Conservation (phyloP, 2,888 invertebrate genomes). For the Harpalus rufipes region DNA sequence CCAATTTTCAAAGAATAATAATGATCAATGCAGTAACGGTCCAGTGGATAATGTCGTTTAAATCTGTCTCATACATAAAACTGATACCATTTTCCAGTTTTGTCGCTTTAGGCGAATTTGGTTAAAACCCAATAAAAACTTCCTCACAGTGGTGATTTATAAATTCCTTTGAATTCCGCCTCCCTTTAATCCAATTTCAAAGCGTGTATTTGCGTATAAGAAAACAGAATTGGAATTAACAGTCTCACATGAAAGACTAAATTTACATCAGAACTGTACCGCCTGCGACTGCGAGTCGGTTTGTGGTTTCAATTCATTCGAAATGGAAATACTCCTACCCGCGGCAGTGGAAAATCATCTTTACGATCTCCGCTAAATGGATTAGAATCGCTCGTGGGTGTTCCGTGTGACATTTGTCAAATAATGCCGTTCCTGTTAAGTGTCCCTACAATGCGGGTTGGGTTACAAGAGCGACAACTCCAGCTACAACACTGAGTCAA, state of each 20-base stretch:
- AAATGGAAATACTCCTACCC: constrained; percentile 28
- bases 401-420: constrained; percentile 56
- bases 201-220: constrained; percentile 15
- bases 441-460: constrained; percentile 49
- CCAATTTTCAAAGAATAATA: too few relatives aligned
- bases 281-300: not conserved
- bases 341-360: constrained; percentile 39
- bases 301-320: constrained; percentile 54
- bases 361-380: constrained; percentile 25
- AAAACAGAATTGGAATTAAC: constrained; percentile 34
- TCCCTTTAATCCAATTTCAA: constrained; percentile 2
- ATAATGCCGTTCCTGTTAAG: constrained; percentile 50
- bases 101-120: too few relatives aligned
- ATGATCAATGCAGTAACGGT: too few relatives aligned
- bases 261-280: constrained; percentile 54
- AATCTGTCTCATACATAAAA: too few relatives aligned
- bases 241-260: constrained; percentile 36
- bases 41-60: too few relatives aligned
- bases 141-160: too few relatives aligned
- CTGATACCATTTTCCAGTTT: too few relatives aligned
- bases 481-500: not conserved
- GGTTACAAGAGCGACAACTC: constrained; percentile 11
- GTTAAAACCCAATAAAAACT: too few relatives aligned
- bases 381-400: constrained; percentile 39
- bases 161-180: not conserved